Evolutionary conservation across 2,888 invertebrate species (phyloP).

Genomic region (Drosophila incognita): DNA sequence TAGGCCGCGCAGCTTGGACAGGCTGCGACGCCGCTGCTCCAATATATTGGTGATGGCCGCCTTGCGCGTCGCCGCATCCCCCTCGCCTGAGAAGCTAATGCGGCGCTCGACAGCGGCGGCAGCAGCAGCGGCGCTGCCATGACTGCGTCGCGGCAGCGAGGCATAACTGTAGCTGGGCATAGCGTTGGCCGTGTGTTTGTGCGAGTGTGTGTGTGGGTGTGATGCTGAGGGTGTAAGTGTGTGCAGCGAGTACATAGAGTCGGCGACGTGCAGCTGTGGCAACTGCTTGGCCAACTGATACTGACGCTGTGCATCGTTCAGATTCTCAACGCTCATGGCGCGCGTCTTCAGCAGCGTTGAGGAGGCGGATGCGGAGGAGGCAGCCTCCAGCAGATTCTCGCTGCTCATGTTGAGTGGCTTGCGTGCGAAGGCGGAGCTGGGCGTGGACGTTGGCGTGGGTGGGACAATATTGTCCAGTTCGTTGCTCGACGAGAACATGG

Average conservation of each 20-base stretch:
- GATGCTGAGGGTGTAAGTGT: constrained; percentile 70
- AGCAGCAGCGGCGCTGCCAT: constrained; percentile 50
- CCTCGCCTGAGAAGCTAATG: constrained; percentile 80
- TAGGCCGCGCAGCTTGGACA: constrained; percentile 94
- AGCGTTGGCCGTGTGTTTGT: constrained; percentile 42
- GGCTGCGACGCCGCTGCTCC: constrained; percentile 92
- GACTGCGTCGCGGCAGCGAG: constrained; percentile 59
- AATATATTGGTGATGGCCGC: constrained; percentile 90
- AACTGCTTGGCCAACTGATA: constrained; percentile 81
- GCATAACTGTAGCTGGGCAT: constrained; percentile 65
- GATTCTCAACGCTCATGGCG: constrained; percentile 87
- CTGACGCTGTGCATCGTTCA: constrained; percentile 84
- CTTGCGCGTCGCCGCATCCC: constrained; percentile 86
- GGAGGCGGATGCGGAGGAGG: constrained; percentile 24
- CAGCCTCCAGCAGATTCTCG: constrained; percentile 83
- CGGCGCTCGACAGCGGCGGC: constrained; percentile 84
- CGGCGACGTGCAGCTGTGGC: constrained; percentile 80
- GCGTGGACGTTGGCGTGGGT: constrained; percentile 19
- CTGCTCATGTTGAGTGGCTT: constrained; percentile 84
- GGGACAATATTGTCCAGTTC: constrained; percentile 77
- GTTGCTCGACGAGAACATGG: constrained; percentile 90
- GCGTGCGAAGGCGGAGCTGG: constrained; percentile 43
- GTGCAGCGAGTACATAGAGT: constrained; percentile 84
- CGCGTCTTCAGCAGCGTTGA: constrained; percentile 84
- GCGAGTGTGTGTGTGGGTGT: background rate